Evolutionary conservation across 1,140 invertebrate species (phyloP), one percentile per base, ranked within the genome.

Genomic region (Yoshiicerus persimilis): DNA sequence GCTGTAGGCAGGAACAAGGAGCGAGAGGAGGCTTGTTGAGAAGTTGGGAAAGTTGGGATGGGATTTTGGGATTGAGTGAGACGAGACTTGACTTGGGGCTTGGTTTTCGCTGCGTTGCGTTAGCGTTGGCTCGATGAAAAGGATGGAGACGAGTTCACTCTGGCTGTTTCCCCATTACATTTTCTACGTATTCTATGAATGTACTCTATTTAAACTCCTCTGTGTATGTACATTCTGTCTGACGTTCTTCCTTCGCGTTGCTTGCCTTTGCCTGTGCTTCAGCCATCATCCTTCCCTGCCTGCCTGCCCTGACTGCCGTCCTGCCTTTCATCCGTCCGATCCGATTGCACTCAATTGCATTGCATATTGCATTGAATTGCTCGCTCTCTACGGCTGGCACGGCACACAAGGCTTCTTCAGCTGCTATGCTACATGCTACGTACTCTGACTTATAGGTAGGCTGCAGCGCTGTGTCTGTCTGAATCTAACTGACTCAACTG

Each of bases 91-190:
- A 56, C 47, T 56, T 56, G 47, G 47, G 75, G 75, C 75, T 80
- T 80, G 75, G 64, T 70, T 70, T 70, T 70, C 64, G 64, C n/a
- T 56, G 47, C 47, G 47, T 56, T 56, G 47, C 47, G 75, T 66
- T 66, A 23, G 10, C 62, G 62, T 80, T 80, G 75, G 75, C 75
- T 80, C 75, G 75, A 80, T 80, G 27, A 80, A 80, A 80, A 80
- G 75, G 75, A 80, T 32, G 75, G 25, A 80, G 30, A 80, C 30
- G 30, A 80, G 75, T 30, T 30, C 25, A 36, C 32, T 80, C 66
- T 80, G 23, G 16, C 75, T 36, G 20, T 80, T 30, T 70, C 66
- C 25, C 30, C 66, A 70, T 70, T 70, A 70, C 66, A 70, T 70
- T 70, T 56, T 56, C 47, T 56, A 56, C 47, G 47, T 56, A 56